Evolutionary conservation across 2,797 vertebrate species (phyloP).

Genomic region (Nasua narica): DNA sequence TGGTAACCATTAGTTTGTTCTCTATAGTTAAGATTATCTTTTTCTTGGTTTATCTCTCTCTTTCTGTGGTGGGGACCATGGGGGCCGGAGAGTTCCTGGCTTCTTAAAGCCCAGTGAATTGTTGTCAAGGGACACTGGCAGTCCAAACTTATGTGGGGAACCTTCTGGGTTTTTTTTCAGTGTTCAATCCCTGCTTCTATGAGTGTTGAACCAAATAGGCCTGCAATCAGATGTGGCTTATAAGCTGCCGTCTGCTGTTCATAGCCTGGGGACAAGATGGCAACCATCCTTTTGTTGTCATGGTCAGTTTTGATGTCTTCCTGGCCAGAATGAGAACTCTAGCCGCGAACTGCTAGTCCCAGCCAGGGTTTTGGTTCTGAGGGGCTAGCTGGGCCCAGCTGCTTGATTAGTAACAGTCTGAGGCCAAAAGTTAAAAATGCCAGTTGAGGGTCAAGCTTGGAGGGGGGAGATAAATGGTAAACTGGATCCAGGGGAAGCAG

Average conservation of each 20-base stretch:
- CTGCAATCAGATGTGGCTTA: not conserved
- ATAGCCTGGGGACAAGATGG: not conserved
- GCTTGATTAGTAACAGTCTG: not conserved
- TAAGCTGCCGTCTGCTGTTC: not conserved
- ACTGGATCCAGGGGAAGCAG: not conserved
- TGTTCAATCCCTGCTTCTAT: not conserved
- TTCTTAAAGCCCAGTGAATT: not conserved
- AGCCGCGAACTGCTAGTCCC: not conserved
- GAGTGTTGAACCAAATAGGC: not conserved
- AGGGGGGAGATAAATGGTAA: not conserved
- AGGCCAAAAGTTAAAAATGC: not conserved
- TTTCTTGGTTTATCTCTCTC: not conserved
- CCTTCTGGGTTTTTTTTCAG: not conserved
- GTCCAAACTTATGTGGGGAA: not conserved
- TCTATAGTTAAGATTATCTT: not conserved
- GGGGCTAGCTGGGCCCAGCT: not conserved
- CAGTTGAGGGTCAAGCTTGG: not conserved
- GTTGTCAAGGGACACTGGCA: not conserved
- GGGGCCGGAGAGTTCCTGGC: not conserved
- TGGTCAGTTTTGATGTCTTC: not conserved
- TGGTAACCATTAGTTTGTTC: not conserved
- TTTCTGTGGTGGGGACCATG: accelerated
- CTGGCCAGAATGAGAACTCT: not conserved
- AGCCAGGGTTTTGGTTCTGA: not conserved
- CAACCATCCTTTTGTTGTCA: not conserved